phyloP scores from a whole-genome alignment of 2,797 vertebrate species.

The Erethizon dorsatum region DNA sequence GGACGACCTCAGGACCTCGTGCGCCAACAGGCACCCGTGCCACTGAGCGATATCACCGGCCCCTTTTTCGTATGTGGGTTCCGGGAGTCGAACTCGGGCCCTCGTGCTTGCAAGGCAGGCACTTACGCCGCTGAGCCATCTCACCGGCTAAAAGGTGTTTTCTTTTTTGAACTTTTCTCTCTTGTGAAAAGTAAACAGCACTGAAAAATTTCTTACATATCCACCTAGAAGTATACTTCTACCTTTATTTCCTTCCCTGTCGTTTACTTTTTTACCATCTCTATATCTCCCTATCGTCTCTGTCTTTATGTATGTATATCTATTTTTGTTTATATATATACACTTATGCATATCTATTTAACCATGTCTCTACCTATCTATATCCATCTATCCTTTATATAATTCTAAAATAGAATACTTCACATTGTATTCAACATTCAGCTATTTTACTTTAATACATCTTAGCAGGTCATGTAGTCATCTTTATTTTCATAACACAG shows the following conservation, averaged over 20 bases:
- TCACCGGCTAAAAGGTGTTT: neutral
- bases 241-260: neutral
- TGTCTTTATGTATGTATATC: too few relatives aligned
- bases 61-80: too few relatives aligned
- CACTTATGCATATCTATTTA: neutral
- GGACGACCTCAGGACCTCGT: too few relatives aligned
- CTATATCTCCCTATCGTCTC: neutral
- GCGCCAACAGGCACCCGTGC: too few relatives aligned
- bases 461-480: neutral
- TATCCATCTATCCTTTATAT: neutral
- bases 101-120: too few relatives aligned
- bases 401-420: slow-evolving; percentile 9
- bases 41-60: too few relatives aligned
- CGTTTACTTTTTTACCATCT: neutral
- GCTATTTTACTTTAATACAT: slow-evolving; percentile 16
- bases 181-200: neutral
- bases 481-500: neutral
- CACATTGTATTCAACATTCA: neutral
- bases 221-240: neutral
- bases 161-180: neutral
- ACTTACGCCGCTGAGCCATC: too few relatives aligned
- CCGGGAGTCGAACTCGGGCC: too few relatives aligned
- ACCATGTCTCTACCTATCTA: neutral
- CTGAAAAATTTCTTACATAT: neutral
- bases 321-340: neutral